A percentile compares a stretch with the other conserved stretches of the same genome.
These are phyloP conservation scores for Rosalia funebris DNA, from an alignment of 2,888 invertebrate genomes.

Conservation along the genomic window DNA sequence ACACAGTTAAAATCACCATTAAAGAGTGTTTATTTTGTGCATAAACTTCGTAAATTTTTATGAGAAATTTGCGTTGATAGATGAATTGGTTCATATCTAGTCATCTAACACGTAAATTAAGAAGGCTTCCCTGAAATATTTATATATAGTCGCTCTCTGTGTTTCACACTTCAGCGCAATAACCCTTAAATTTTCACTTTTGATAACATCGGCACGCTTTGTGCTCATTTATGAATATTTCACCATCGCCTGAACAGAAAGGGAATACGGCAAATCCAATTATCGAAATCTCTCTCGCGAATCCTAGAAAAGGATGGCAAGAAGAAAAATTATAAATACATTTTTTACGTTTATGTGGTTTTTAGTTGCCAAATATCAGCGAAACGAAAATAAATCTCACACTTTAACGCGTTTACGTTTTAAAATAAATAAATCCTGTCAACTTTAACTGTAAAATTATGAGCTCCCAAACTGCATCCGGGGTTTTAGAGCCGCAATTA, in stretches of 20 bases:
- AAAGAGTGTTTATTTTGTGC: slow-evolving; percentile 37
- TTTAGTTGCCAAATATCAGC: slow-evolving; percentile 1
- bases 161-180: slow-evolving; percentile 50
- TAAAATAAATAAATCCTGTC: background rate
- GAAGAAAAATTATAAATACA: too few relatives aligned
- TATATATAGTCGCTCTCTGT: slow-evolving; percentile 42
- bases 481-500: background rate
- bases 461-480: background rate
- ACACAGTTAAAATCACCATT: slow-evolving; percentile 21
- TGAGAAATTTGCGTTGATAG: slow-evolving; percentile 40
- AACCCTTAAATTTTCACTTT: too few relatives aligned
- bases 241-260: too few relatives aligned
- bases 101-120: slow-evolving; percentile 43
- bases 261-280: too few relatives aligned
- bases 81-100: slow-evolving; percentile 47
- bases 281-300: too few relatives aligned
- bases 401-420: background rate
- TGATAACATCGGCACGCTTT: too few relatives aligned
- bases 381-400: slow-evolving; percentile 1
- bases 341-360: too few relatives aligned
- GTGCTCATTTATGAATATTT: too few relatives aligned
- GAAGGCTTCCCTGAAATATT: slow-evolving; percentile 47
- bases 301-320: too few relatives aligned
- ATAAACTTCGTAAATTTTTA: slow-evolving; percentile 39
- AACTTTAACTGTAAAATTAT: background rate